phyloP scores from a whole-genome alignment of 1,140 invertebrate genomes.

The Zaprionus ghesquierei region DNA sequence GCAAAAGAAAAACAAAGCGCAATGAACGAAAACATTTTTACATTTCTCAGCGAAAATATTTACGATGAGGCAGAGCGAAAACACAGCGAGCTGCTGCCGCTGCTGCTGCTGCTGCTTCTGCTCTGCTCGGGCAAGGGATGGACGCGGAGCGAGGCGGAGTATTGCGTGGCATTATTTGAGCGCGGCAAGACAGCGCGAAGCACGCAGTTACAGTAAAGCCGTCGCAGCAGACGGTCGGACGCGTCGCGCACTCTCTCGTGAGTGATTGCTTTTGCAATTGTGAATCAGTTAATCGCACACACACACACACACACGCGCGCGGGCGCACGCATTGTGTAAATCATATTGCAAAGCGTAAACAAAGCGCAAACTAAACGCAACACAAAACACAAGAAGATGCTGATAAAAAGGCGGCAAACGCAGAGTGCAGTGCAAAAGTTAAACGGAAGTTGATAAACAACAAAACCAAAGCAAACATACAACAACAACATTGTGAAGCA shows the following conservation, averaged over 20 bases:
- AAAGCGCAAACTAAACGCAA: conserved; percentile 20
- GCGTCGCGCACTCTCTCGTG: conserved; percentile 15
- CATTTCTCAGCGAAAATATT: conserved; percentile 30
- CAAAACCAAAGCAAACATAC: not conserved
- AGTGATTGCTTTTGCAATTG: conserved; percentile 11
- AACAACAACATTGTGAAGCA: conserved; percentile 4
- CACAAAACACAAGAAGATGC: conserved; percentile 12
- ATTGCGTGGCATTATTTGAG: conserved; percentile 62
- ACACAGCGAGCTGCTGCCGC: not conserved
- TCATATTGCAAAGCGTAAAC: conserved; percentile 37
- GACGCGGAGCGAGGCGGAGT: not conserved
- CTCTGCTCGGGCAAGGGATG: not conserved
- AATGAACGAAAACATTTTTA: conserved; percentile 35
- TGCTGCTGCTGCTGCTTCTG: not conserved
- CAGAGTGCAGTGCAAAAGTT: conserved; percentile 49
- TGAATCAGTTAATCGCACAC: conserved; percentile 7
- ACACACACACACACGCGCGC: not conserved
- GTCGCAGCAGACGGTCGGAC: conserved; percentile 54
- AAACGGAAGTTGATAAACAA: conserved; percentile 58
- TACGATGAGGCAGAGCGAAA: conserved; percentile 24
- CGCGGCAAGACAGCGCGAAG: conserved; percentile 48
- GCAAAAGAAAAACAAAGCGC: conserved; percentile 10
- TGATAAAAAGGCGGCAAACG: conserved; percentile 53
- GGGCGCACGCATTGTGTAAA: conserved; percentile 2
- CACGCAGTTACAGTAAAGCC: conserved; percentile 64